These are phyloP conservation scores for Drosophila eugracilis DNA, from an alignment of 1,140 invertebrate species.

Conservation along the genomic window DNA sequence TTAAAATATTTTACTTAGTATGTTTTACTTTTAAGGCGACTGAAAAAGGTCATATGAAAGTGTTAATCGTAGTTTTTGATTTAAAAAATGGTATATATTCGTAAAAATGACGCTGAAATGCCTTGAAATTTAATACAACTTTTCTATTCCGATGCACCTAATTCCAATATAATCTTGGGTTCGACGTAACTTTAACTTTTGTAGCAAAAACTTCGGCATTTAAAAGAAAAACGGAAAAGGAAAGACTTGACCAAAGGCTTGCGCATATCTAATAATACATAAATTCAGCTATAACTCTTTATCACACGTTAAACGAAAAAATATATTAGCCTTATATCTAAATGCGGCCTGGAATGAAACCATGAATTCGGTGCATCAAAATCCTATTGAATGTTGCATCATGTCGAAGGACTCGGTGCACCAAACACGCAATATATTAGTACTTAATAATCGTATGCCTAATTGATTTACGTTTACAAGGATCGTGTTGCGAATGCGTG, in stretches of 20 bases:
- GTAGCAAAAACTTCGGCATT: background rate
- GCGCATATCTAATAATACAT: constrained; percentile 40
- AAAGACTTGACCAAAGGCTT: background rate
- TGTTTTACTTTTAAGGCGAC: too few species aligned
- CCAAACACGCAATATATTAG: constrained; percentile 33
- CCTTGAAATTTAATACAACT: constrained; percentile 1
- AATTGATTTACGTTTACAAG: constrained; percentile 31
- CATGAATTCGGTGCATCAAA: constrained; percentile 9
- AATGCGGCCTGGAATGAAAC: constrained; percentile 14
- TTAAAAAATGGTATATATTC: too few species aligned
- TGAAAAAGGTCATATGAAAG: background rate
- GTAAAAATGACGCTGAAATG: background rate
- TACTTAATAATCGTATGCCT: constrained; percentile 29
- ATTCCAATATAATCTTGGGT: background rate
- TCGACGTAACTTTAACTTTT: background rate
- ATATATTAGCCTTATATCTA: constrained; percentile 29
- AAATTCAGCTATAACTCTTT: constrained; percentile 51
- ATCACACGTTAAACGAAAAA: constrained; percentile 51
- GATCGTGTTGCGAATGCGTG: constrained; percentile 54
- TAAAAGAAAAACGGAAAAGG: background rate
- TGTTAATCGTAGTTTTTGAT: too few species aligned
- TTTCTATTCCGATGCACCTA: constrained; percentile 10
- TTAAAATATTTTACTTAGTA: too few species aligned
- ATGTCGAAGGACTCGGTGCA: constrained; percentile 19
- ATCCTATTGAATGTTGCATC: constrained; percentile 5